Base-by-base conservation (phyloP, 2,113 vertebrate genomes). In the Neolamprologus ventralis region DNA sequence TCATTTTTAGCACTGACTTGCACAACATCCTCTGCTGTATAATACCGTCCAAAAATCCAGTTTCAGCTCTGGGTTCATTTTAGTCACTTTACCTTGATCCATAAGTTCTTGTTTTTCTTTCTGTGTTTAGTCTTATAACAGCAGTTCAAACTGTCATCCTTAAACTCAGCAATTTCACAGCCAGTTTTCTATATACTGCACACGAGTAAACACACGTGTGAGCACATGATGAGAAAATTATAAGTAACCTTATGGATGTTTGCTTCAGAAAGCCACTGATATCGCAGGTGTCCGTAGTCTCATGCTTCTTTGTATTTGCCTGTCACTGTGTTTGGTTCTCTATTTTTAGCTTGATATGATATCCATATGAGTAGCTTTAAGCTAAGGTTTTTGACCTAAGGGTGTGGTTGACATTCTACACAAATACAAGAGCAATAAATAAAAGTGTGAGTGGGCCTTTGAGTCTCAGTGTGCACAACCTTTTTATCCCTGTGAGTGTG, bases 271-370 rank as follows among this genome's bases (percentile, higher is more conserved):
- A 60, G 14, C 35, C n/a, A 11, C 7, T 73, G 13, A 86, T 80
- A 57, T 75, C 2, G 0, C 60, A 82, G 8, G 55, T 60, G 49
- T 83, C 31, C 35, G 21, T 82, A 80, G 86, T 12, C 10, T 85
- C 60, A 49, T 16, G 49, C 42, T 87, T 57, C 58, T 49, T 79
- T 81, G 75, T n/a, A 71, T 89, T 81, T 85, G 7, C 31, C 23
- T 92, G 88, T 87, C 88, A 81, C 35, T 88, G 63, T 82, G 49
- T 78, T 87, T 23, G 40, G 51, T 35, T 57, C 17, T 80, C 86
- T 95, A 93, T 94, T 92, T 93, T 93, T 92, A 89, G 89, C 26
- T 65, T 73, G 84, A 94, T 93, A 88, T 93, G 58, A 91, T 91
- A 84, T 93, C 91, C 90, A 95, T 94, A 93, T 94, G 92, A 92